phyloP scores from a whole-genome alignment of 1,140 invertebrate genomes.

The Trichogramma pretiosum region DNA sequence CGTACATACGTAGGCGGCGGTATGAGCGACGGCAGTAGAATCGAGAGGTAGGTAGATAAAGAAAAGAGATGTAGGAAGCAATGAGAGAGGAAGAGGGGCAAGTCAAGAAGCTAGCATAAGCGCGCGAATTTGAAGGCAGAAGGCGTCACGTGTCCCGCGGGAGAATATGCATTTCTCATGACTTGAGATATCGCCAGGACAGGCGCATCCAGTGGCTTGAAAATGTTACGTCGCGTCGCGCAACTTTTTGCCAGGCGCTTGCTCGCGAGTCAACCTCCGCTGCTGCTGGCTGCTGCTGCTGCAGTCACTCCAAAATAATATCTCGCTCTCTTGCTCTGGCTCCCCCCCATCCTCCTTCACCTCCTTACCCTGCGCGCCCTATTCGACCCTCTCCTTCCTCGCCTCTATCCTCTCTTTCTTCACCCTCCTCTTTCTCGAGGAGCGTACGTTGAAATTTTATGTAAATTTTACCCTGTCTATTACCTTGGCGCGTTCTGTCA shows the following conservation, averaged over 20 bases:
- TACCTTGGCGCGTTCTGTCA: too few species aligned
- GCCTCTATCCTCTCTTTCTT: too few species aligned
- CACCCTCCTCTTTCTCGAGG: too few species aligned
- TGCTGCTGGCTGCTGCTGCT: too few species aligned
- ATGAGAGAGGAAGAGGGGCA: not conserved
- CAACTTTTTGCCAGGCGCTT: not conserved
- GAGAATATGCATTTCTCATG: conserved; percentile 12
- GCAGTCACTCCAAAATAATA: not conserved
- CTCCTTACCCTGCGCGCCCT: too few species aligned
- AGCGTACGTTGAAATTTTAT: too few species aligned
- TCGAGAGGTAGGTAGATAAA: too few species aligned
- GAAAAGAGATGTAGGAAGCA: not conserved
- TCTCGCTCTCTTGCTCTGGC: too few species aligned
- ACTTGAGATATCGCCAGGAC: conserved; percentile 8
- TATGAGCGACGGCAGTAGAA: not conserved
- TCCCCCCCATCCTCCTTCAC: too few species aligned
- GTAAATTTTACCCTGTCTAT: too few species aligned
- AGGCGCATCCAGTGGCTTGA: conserved; percentile 7
- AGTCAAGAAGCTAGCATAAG: conserved; percentile 1
- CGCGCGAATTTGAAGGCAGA: conserved; percentile 8
- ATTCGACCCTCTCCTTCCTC: too few species aligned
- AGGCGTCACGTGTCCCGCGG: conserved; percentile 9
- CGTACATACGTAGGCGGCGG: not conserved
- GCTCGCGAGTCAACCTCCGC: too few species aligned
- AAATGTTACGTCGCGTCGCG: conserved; percentile 2